A percentile compares a stretch with the other conserved stretches of the same genome.
Evolutionary conservation across 2,888 invertebrate genomes (phyloP).

Genomic region (Thalpophila matura): DNA sequence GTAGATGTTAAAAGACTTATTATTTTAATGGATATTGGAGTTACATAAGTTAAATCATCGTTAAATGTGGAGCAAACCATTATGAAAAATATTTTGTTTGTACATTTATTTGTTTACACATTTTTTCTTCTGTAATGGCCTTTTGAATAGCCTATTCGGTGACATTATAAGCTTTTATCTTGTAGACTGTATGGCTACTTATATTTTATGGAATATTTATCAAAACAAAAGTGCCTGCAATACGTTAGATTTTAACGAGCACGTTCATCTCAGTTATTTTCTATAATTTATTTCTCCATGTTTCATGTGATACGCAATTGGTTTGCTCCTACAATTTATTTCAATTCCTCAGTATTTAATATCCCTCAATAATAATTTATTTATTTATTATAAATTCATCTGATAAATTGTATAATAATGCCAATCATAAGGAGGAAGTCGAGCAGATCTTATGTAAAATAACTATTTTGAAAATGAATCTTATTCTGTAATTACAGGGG

Average conservation of each 20-base stretch:
- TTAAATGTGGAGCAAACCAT: neutral
- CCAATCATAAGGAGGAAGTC: too few species aligned
- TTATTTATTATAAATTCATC: too few species aligned
- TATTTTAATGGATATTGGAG: constrained; percentile 14
- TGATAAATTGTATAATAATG: too few species aligned
- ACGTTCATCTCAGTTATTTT: neutral
- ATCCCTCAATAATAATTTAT: too few species aligned
- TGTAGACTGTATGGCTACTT: neutral
- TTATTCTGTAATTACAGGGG: too few species aligned
- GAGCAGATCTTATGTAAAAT: too few species aligned
- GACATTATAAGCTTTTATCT: neutral
- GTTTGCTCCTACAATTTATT: neutral
- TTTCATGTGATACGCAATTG: neutral
- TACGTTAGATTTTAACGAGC: neutral
- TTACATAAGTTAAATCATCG: constrained; percentile 15
- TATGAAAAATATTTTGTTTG: neutral
- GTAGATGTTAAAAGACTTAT: constrained; percentile 23
- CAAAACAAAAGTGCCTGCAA: neutral
- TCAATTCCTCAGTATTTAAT: too few species aligned
- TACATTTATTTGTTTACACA: neutral
- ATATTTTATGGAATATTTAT: neutral
- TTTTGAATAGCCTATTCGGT: neutral
- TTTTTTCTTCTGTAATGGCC: too few species aligned
- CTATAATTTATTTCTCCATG: neutral
- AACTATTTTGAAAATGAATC: too few species aligned